Base-by-base conservation (phyloP, 2,113 vertebrate species). In the Lamprotornis superbus region DNA sequence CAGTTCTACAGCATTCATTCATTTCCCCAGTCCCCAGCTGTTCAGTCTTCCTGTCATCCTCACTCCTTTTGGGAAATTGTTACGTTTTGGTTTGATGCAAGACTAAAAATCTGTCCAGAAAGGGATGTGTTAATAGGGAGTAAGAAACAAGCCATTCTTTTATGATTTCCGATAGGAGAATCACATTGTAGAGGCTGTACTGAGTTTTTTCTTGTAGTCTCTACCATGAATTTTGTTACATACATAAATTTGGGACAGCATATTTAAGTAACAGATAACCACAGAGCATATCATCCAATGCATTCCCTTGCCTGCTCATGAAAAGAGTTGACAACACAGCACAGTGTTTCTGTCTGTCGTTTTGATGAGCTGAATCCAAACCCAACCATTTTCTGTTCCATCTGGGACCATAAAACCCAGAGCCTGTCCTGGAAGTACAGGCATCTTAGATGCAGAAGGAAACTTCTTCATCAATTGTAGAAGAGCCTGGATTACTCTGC, bases 311-410 rank as follows among this genome's bases (percentile, higher is more conserved):
- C 74, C 28, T 77, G 49, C 39, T 87, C 77, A 30, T 73, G 83
- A 75, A 81, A 82, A 75, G 77, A 76, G 46, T 11, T 61, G 89
- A 64, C 61, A 70, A 47, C 39, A 56, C 11, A 64, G 12, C 15
- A 35, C 56, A 61, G n/a, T 69, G 61, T 93, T 93, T 90, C 47
- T 93, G 31, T 77, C 56, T 93, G 88, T 87, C n/a, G 28, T 91
- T 95, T 94, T 57, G 37, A 76, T 65, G 81, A 93, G 40, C 44
- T 85, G 77, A 91, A 74, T 87, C 82, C 91, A 95, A 95, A 89
- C 2, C 8, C 52, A 91, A 85, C 12, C 25, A n/a, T 82, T 79
- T 95, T 85, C 50, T 73, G n/a, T 63, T 94, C 89, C 17, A 1
- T 68, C 67, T 87, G 81, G 70, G 22, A 11, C 49, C 50, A 18